Conservation (phyloP, 2,888 invertebrate species). For the Seira musarum region DNA sequence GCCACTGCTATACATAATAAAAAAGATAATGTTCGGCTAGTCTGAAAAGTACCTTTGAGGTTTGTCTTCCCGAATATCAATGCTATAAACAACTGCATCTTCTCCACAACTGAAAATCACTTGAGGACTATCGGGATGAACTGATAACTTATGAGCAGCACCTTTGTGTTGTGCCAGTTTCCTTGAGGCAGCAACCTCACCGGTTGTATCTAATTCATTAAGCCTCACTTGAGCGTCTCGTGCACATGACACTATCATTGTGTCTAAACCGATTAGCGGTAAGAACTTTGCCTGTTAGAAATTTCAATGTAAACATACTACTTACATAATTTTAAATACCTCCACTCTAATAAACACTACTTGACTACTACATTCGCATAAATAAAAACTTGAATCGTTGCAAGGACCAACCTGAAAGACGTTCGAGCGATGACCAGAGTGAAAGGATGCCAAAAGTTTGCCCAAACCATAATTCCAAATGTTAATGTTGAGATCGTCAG, state of each 20-base stretch:
- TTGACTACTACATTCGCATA: too few species aligned
- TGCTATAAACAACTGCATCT: constrained; percentile 86
- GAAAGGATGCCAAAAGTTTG: constrained; percentile 78
- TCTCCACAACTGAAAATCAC: constrained; percentile 88
- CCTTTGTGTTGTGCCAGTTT: constrained; percentile 81
- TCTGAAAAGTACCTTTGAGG: constrained; percentile 74
- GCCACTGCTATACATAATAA: constrained; percentile 23
- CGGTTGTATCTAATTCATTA: constrained; percentile 75
- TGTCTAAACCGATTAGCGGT: constrained; percentile 80
- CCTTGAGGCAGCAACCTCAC: constrained; percentile 76
- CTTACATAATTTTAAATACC: neutral
- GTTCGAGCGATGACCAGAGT: constrained; percentile 88
- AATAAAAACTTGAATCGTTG: too few species aligned
- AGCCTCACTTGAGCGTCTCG: constrained; percentile 89
- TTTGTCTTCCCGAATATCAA: constrained; percentile 84
- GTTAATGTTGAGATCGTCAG: constrained; percentile 89
- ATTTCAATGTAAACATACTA: neutral
- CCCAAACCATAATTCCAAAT: constrained; percentile 93
- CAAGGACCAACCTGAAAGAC: constrained; percentile 81
- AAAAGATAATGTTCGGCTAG: constrained; percentile 12
- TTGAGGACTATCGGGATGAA: constrained; percentile 83
- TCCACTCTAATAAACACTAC: neutral
- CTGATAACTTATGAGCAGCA: constrained; percentile 88
- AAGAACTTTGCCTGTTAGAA: constrained; percentile 82
- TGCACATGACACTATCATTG: constrained; percentile 89